Evolutionary conservation across 2,797 vertebrate genomes (phyloP).

Genomic region (Salmo trutta): DNA sequence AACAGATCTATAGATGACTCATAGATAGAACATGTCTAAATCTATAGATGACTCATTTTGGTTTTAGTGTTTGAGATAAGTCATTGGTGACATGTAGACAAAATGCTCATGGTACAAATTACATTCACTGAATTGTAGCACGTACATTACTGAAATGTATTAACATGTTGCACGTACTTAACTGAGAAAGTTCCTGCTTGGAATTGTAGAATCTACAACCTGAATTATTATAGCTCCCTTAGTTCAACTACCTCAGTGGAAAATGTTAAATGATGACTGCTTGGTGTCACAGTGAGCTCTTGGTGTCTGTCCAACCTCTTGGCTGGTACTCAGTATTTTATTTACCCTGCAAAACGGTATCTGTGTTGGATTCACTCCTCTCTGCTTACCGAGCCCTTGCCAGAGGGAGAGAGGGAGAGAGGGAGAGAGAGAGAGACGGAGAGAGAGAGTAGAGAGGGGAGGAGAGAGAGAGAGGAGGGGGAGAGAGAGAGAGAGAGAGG

Average conservation of each 20-base stretch:
- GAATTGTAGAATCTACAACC: not conserved
- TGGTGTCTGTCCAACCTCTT: not conserved
- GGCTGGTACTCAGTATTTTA: not conserved
- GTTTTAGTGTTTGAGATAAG: no score
- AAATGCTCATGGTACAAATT: no score
- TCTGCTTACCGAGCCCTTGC: conserved; percentile 16
- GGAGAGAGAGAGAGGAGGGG: no score
- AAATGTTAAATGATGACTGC: not conserved
- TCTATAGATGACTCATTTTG: no score
- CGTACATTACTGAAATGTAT: not conserved
- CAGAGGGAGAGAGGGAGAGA: not conserved
- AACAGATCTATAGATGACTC: no score
- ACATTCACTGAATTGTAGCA: no score
- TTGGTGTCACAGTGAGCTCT: not conserved
- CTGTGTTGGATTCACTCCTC: conserved; percentile 16
- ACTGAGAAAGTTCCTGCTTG: not conserved
- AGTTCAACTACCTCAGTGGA: not conserved
- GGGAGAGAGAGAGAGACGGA: no score
- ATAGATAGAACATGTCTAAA: no score
- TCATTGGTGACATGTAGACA: no score
- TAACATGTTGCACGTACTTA: no score
- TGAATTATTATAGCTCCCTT: not conserved
- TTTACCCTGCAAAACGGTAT: conserved; percentile 20
- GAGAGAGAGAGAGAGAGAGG: accelerated
- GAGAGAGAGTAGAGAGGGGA: no score